These are phyloP conservation scores for Phyllopteryx taeniolatus DNA, from an alignment of 2,113 vertebrate genomes.

Conservation along the genomic window DNA sequence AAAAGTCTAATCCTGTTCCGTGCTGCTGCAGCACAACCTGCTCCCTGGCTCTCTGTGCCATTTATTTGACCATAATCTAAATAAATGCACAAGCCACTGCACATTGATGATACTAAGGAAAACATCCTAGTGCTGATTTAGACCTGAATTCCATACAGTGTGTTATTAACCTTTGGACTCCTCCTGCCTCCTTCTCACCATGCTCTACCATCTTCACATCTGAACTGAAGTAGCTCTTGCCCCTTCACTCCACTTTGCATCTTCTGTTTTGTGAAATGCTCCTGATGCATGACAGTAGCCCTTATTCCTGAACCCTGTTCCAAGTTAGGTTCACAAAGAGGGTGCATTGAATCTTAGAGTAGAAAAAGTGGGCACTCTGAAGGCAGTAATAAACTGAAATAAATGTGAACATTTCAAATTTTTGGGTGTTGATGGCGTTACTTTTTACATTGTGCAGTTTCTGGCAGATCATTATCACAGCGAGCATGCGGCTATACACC, in stretches of 20 bases:
- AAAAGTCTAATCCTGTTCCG: conserved; percentile 36
- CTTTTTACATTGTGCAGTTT: conserved; percentile 37
- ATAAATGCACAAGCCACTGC: conserved; percentile 45
- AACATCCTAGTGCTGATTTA: conserved; percentile 41
- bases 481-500: conserved; percentile 14
- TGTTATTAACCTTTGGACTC: conserved; percentile 54
- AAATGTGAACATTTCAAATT: conserved; percentile 28
- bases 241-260: conserved; percentile 23
- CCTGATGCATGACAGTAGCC: conserved; percentile 13
- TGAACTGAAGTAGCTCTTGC: conserved; percentile 16
- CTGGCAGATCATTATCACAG: conserved; percentile 43
- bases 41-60: conserved; percentile 42
- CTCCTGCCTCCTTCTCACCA: conserved; percentile 10
- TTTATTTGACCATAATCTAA: conserved; percentile 59
- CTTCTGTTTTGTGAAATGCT: conserved; percentile 1
- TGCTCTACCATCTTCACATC: conserved; percentile 8
- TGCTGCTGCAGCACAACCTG: conserved; percentile 44
- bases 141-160: conserved; percentile 37
- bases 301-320: conserved; percentile 1
- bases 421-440: conserved; percentile 14
- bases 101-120: conserved; percentile 9
- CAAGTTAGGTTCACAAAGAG: conserved; percentile 30
- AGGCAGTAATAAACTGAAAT: conserved; percentile 37
- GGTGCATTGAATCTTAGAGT: conserved; percentile 30
- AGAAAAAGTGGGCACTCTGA: conserved; percentile 49